These are phyloP conservation scores for Scaeva pyrastri DNA, from an alignment of 2,888 invertebrate species.

Conservation along the genomic window DNA sequence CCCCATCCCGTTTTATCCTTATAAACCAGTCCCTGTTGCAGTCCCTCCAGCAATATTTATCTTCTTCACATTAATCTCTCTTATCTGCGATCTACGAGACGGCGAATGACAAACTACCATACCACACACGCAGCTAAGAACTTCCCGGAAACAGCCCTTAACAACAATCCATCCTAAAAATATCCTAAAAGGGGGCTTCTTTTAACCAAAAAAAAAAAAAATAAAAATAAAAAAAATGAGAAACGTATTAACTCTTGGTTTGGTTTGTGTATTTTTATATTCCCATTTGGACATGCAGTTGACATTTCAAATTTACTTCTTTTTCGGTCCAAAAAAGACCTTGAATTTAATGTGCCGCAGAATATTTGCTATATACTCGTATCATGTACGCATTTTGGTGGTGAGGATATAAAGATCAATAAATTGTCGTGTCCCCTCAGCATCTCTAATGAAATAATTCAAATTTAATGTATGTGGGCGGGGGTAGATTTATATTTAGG, in stretches of 20 bases:
- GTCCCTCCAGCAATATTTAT: conserved; percentile 35
- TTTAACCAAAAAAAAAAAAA: neutral
- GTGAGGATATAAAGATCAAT: conserved; percentile 13
- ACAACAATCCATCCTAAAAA: neutral
- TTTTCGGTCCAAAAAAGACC: conserved; percentile 26
- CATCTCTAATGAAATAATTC: conserved; percentile 17
- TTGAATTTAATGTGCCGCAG: conserved; percentile 27
- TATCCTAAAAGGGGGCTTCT: neutral
- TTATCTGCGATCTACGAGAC: conserved; percentile 41
- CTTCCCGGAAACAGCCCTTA: conserved; percentile 5
- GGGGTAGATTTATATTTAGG: neutral
- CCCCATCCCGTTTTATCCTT: neutral
- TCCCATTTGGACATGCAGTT: conserved; percentile 45
- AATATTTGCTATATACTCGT: conserved; percentile 13
- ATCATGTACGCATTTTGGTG: conserved; percentile 1
- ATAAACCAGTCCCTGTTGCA: conserved; percentile 28
- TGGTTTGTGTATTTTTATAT: conserved; percentile 42
- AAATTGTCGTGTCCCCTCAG: conserved; percentile 38
- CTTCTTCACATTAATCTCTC: conserved; percentile 47
- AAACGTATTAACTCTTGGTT: conserved; percentile 30
- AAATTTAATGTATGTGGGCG: neutral
- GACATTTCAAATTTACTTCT: conserved; percentile 47
- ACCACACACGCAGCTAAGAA: conserved; percentile 19
- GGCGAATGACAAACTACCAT: conserved; percentile 44
- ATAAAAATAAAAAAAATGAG: neutral